Percentiles rank a stretch among this genome's conserved stretches.
Evolutionary conservation across 35 echinoderm and acorn worm genomes (phyloP).

Genomic region (Apostichopus parvimensis): DNA sequence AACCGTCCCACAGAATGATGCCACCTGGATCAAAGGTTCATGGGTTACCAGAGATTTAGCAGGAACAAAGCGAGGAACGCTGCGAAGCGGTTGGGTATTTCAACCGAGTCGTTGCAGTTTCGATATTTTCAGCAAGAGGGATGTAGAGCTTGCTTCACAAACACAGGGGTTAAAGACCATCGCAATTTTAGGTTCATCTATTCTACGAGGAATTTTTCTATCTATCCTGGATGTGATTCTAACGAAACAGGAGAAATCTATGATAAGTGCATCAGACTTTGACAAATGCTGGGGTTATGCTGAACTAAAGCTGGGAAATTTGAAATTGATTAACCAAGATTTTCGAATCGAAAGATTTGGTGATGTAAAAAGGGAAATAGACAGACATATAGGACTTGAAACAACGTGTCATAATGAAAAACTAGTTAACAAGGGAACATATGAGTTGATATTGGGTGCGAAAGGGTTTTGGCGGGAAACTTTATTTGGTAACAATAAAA

Average conservation of each 20-base stretch:
- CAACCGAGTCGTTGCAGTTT: conserved; percentile 14
- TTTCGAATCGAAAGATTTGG: background rate
- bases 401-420: background rate
- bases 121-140: background rate
- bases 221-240: background rate
- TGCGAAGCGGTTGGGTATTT: background rate
- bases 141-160: background rate
- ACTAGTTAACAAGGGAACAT: background rate
- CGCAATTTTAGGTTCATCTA: conserved; percentile 17
- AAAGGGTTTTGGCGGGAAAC: background rate
- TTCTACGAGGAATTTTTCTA: conserved; percentile 1
- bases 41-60: conserved; percentile 1
- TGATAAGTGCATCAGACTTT: background rate
- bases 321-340: background rate
- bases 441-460: background rate
- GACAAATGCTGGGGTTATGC: conserved; percentile 7
- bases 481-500: conserved; percentile 2
- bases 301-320: background rate
- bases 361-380: background rate
- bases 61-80: background rate
- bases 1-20: background rate
- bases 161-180: background rate
- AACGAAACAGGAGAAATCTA: background rate
- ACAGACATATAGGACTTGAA: background rate
- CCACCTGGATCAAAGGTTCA: background rate